phyloP scores from a whole-genome alignment of 2,797 vertebrate species.

The Periparus ater region DNA sequence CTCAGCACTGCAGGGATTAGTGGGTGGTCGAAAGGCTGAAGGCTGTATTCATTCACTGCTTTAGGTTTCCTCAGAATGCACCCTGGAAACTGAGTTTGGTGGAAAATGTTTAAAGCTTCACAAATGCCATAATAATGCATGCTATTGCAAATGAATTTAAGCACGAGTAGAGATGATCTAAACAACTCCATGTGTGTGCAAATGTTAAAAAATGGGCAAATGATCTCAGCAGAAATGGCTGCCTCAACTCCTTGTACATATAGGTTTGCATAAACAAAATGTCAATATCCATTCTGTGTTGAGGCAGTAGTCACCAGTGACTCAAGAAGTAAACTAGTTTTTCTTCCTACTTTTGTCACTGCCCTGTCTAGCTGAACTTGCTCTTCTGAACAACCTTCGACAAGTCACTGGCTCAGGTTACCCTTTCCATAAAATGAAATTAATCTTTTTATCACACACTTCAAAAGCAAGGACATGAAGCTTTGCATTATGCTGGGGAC shows the following conservation, averaged over 20 bases:
- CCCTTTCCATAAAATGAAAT: constrained; percentile 34
- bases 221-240: neutral
- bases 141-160: neutral
- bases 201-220: neutral
- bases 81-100: neutral
- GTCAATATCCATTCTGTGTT: neutral
- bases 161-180: neutral
- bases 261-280: neutral
- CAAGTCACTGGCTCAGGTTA: neutral
- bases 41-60: neutral
- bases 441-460: constrained; percentile 17
- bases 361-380: neutral
- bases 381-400: constrained; percentile 5
- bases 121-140: neutral
- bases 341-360: neutral
- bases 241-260: neutral
- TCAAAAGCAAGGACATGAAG: constrained; percentile 22
- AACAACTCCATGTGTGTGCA: neutral
- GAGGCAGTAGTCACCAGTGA: neutral
- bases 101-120: neutral
- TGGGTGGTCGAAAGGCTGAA: neutral
- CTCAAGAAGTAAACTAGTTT: neutral
- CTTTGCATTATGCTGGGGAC: neutral
- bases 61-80: neutral
- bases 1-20: neutral